phyloP scores from a whole-genome alignment of 2,113 vertebrate genomes.

The Notechis scutatus region DNA sequence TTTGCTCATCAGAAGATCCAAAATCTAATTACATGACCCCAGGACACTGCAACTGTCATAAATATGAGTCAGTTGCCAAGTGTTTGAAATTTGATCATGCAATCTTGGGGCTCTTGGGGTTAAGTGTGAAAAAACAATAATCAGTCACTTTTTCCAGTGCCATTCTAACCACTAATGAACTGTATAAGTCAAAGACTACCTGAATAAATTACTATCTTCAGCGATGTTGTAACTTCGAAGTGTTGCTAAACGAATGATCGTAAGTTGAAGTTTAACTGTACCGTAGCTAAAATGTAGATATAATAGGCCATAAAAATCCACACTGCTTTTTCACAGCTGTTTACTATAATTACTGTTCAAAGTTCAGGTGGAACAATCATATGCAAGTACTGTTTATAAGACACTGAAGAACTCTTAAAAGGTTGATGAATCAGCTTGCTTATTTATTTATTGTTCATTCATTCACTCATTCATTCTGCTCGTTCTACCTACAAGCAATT shows the following conservation, averaged over 20 bases:
- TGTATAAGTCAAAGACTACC: background rate
- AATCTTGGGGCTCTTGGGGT: background rate
- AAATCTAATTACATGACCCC: background rate
- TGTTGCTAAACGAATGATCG: background rate
- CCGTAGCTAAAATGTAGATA: background rate
- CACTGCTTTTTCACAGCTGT: background rate
- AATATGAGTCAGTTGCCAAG: background rate
- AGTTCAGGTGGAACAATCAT: background rate
- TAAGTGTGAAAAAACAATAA: background rate
- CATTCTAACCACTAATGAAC: background rate
- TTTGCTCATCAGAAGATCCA: no score
- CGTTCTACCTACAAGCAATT: conserved; percentile 86
- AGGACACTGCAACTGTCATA: background rate
- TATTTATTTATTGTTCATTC: background rate
- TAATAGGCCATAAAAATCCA: conserved; percentile 20
- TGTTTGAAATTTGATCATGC: background rate
- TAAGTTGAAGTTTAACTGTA: background rate
- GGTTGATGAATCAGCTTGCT: background rate
- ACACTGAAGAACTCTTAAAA: background rate
- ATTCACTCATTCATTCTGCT: background rate
- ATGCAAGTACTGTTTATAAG: background rate
- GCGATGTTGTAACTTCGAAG: background rate
- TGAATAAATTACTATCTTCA: background rate
- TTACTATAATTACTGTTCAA: background rate
- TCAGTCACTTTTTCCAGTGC: background rate